Evolutionary conservation across 2,797 vertebrate genomes (phyloP), one percentile per base, ranked within the genome.

Genomic region (Epinephelus coioides): DNA sequence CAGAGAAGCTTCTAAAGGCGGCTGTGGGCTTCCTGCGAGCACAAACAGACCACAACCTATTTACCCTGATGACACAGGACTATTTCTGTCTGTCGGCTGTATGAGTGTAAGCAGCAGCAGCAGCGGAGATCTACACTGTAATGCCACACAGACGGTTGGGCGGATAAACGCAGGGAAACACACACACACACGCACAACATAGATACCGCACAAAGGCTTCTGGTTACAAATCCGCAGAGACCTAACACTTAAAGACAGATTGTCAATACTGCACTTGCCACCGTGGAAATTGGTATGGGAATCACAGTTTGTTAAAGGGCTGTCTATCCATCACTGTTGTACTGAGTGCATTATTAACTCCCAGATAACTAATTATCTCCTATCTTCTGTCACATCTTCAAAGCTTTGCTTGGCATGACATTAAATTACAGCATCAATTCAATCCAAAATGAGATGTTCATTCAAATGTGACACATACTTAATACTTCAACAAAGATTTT

Each of bases 211-310:
- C 85, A 92, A 85, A 87, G 84, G 88, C 84, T 81, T 81, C 85
- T 83, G 76, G 86, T 88, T 89, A 83, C 85, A 89, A 84, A 88
- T 88, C 90, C 89, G 76, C 85, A 49, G 80, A 90, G 85, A 81
- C 81, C 86, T 85, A 92, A 90, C 88, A 92, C 85, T 89, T 88
- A 86, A 90, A 87, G 88, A 91, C 91, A 93, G 89, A 88, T 92
- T 85, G 86, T 91, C 89, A 91, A 92, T 92, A 89, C 70, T 57
- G 78, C 73, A 69, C 83, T 88, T 82, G 84, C 78, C 88, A 74
- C 80, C 47, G 44, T 91, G 86, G 82, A 88, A 85, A 88, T 87
- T 76, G 69, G 82, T 86, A 61, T 17, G 76, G 81, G 78, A 88
- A 76, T 88, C 82, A 67, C 76, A 87, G 85, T 88, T 80, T 79